A percentile compares a stretch with the other conserved stretches of the same genome.
These are phyloP conservation scores for Eupleurogrammus muticus DNA, from an alignment of 2,797 vertebrate genomes.

Conservation along the genomic window DNA sequence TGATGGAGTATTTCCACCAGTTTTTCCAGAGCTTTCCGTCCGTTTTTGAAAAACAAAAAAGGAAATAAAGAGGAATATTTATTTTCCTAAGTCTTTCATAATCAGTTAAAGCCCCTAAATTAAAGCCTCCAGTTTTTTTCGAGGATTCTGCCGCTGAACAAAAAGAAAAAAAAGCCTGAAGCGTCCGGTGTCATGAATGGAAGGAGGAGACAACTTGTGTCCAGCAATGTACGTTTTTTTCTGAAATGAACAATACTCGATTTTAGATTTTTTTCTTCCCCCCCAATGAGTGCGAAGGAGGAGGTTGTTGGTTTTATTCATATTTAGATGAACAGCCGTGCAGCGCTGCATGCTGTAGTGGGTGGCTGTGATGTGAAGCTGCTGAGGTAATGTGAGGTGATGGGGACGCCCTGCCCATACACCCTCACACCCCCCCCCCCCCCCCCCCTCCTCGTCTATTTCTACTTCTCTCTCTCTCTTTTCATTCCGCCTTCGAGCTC, in stretches of 20 bases:
- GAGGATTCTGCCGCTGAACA: too few species aligned
- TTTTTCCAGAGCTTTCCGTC: background rate
- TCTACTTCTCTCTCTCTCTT: conserved; percentile 21
- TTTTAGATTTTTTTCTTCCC: too few species aligned
- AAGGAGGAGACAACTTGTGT: background rate
- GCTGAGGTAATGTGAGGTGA: conserved; percentile 13
- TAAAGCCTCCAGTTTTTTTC: too few species aligned
- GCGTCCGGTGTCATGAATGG: background rate
- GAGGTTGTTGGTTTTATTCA: background rate
- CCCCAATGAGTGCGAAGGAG: too few species aligned
- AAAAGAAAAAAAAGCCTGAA: too few species aligned
- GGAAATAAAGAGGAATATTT: background rate
- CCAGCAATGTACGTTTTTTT: background rate
- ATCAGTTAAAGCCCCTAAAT: too few species aligned
- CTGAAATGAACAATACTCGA: background rate
- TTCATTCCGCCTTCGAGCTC: background rate
- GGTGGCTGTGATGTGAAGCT: background rate
- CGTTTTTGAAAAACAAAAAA: background rate
- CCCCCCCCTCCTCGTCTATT: too few species aligned
- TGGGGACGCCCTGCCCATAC: conserved; percentile 28
- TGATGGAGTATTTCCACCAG: background rate
- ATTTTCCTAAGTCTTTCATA: too few species aligned
- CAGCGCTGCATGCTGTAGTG: background rate
- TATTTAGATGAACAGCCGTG: background rate
- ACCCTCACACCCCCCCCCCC: too few species aligned